These are phyloP conservation scores for Amorpha juglandis DNA, from an alignment of 2,888 invertebrate genomes.

Conservation along the genomic window DNA sequence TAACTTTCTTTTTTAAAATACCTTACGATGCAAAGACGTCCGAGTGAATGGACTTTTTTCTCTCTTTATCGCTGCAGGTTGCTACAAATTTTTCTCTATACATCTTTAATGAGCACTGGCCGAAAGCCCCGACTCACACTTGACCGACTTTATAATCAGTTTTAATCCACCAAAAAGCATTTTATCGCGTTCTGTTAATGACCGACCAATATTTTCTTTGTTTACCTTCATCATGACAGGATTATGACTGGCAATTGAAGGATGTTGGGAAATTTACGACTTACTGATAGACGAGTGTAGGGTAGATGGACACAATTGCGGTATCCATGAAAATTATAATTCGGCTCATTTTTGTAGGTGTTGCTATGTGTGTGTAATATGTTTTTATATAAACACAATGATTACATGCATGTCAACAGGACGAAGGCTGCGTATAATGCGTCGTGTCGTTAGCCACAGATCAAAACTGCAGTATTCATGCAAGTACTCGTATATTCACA, in stretches of 20 bases:
- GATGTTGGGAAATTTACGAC: slow-evolving; percentile 28
- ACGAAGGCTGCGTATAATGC: too few relatives aligned
- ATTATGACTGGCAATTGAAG: slow-evolving; percentile 37
- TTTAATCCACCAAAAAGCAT: slow-evolving; percentile 57
- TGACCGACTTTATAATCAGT: slow-evolving; percentile 55
- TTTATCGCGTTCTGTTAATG: slow-evolving; percentile 60
- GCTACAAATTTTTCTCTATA: not conserved
- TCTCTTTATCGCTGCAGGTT: slow-evolving; percentile 5
- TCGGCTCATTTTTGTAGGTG: too few relatives aligned
- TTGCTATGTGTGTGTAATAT: too few relatives aligned
- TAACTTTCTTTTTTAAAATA: not conserved
- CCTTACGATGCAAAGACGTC: not conserved
- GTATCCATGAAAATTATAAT: not conserved
- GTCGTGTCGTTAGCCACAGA: too few relatives aligned
- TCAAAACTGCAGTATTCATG: too few relatives aligned
- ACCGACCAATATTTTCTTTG: slow-evolving; percentile 57
- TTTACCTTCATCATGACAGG: slow-evolving; percentile 44
- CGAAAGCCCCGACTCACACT: not conserved
- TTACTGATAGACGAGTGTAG: not conserved
- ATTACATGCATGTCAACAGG: too few relatives aligned
- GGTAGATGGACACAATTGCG: not conserved
- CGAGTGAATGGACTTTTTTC: not conserved
- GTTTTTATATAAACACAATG: too few relatives aligned
- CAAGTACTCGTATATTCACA: too few relatives aligned
- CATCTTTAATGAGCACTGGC: not conserved